Evolutionary conservation across 2,113 vertebrate species (phyloP), one percentile per base, ranked within the genome.

Genomic region (Rostratula benghalensis): DNA sequence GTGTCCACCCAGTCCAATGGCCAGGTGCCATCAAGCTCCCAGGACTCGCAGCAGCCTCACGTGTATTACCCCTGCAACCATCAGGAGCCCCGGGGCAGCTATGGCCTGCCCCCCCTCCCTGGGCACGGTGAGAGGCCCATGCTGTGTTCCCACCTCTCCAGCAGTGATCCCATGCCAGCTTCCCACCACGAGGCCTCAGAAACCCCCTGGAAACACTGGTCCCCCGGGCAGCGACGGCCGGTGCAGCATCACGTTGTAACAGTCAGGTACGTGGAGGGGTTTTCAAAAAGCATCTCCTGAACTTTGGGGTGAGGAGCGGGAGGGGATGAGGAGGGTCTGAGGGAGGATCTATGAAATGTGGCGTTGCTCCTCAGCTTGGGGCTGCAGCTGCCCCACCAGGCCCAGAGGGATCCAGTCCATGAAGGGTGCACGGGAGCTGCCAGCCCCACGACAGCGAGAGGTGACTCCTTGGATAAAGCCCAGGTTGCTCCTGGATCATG

Each of bases 191-290:
- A 95, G 13, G 95, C 95, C 39, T 95, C 96, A 0, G 98, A 98
- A 50, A 97, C 95, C 19, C 96, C 98, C 46, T 99, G 98, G 98
- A 98, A 99, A 78, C 98, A 98, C 43, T 98, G 98, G 96, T 98
- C 98, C 43, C 98, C 98, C 0, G 97, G 98, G n/a, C 97, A 98
- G 87, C 97, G 83, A 82, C 98, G 97, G 74, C 97, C 98, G 0
- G 93, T 98, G 79, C 99, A 99, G 94, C 98, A 96, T 11, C 99
- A 99, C 3, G 89, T 99, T 51, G 98, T 99, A 86, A 98, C 99
- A 20, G 98, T 99, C 91, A 99, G 99, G 99, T 99, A 19, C 3
- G 0, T 0, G 8, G 46, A 60, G 19, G 19, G 71, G n/a, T 23
- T 53, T 78, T 13, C 56, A 4, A 5, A 35, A 43, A 57, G 22